Base-by-base conservation (phyloP, 30 jellyfish, hydroid and myxozoan genomes). In the Hydractinia echinata region DNA sequence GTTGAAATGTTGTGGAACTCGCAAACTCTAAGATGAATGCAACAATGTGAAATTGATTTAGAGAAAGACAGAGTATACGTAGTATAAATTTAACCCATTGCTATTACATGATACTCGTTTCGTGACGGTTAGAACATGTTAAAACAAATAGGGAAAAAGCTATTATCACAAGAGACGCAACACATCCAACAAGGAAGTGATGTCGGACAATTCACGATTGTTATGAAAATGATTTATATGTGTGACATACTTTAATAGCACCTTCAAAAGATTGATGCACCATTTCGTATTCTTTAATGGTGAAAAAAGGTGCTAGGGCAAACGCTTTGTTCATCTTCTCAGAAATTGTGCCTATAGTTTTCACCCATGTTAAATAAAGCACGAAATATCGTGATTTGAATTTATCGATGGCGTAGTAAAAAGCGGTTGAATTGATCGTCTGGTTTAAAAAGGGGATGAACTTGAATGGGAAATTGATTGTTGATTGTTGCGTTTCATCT, bases 401-500 rank as follows among this genome's bases (percentile, higher is more conserved):
- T 10, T 76, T 76, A 64, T 60, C 66, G 5, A 48, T 61, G 1
- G 80, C 80, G 16, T 60, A 44, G 44, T 13, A 53, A 55, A 9
- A 4, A 4, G 11, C 6, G 30, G 54, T 4, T 6, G 61, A 49
- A 4, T 4, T 55, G 5, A 4, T 10, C 5, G 60, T 77, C 60
- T 77, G 85, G 39, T 77, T 77, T 5, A 77, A n/a, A 58, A 58
- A 4, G 18, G 85, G 85, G n/a, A n/a, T 20, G 1, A 54, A 10
- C 54, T 60, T 77, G 8, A 52, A 77, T 4, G 77, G 85, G n/a
- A 52, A 77, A 0, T 0, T 30, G 30, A 0, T 77, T 52, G 56
- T 10, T 10, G 79, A 60, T 4, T 5, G 54, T 60, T 60, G 5
- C 19, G 30, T 48, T 20, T 55, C 85, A 20, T 77, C 80, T 2